Conservation (phyloP, 2,888 invertebrate genomes). For the Drosophila nr. perissopoda region DNA sequence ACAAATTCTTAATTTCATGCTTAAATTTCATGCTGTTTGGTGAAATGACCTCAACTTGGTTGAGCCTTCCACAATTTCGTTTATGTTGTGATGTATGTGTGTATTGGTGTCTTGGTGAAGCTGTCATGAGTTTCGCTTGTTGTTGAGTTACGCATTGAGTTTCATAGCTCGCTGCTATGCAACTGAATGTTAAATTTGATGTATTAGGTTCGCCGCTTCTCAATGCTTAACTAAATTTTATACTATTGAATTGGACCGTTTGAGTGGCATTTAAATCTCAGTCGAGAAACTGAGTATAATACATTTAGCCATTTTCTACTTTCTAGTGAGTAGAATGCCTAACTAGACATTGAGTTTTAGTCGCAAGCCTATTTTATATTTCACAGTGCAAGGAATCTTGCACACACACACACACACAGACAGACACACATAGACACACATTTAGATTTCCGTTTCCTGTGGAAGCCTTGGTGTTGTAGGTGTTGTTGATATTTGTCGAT, state of each 20-base stretch:
- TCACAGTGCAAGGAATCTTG: neutral
- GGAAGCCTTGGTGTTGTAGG: slow-evolving; percentile 63
- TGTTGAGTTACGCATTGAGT: slow-evolving; percentile 5
- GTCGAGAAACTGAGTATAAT: neutral
- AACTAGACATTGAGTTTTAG: slow-evolving; percentile 13
- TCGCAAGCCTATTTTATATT: slow-evolving; percentile 32
- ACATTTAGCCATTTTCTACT: neutral
- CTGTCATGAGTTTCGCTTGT: slow-evolving; percentile 47
- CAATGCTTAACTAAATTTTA: neutral
- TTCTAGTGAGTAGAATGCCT: neutral
- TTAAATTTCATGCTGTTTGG: slow-evolving; percentile 47
- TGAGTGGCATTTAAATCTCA: neutral
- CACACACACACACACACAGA: slow-evolving; percentile 12
- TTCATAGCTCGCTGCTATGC: slow-evolving; percentile 49
- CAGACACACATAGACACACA: slow-evolving; percentile 17
- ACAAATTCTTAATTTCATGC: slow-evolving; percentile 51
- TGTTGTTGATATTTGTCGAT: slow-evolving; percentile 20
- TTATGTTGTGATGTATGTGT: slow-evolving; percentile 16
- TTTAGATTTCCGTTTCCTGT: slow-evolving; percentile 84
- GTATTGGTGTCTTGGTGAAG: slow-evolving; percentile 22
- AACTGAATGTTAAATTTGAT: slow-evolving; percentile 14
- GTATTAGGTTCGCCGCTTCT: neutral
- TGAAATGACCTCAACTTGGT: slow-evolving; percentile 12
- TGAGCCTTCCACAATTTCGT: slow-evolving; percentile 6
- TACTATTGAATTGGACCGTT: neutral